phyloP scores from a whole-genome alignment of 2,797 vertebrate genomes.

The Eulemur mongoz region DNA sequence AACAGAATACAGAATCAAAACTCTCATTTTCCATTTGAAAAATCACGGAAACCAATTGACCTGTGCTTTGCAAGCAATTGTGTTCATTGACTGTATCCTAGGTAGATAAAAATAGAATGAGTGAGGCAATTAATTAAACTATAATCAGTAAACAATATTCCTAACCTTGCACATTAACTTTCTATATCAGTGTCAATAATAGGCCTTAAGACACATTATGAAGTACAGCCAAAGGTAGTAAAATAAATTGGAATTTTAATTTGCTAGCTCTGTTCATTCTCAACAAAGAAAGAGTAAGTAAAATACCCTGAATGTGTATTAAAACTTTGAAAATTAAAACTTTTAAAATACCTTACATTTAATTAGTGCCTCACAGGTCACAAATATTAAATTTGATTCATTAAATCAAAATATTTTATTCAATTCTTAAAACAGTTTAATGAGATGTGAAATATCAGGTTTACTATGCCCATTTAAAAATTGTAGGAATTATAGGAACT shows the following conservation, averaged over 20 bases:
- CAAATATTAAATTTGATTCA: neutral
- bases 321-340: neutral
- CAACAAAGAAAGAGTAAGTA: neutral
- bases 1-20: conserved; percentile 46
- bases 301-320: neutral
- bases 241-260: conserved; percentile 35
- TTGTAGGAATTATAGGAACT: neutral
- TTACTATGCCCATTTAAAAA: neutral
- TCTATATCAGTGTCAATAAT: conserved; percentile 11
- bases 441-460: neutral
- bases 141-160: conserved; percentile 44
- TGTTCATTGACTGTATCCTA: neutral
- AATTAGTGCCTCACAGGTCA: conserved; percentile 6
- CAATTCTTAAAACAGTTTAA: neutral
- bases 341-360: neutral
- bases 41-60: conserved; percentile 26
- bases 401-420: conserved; percentile 12
- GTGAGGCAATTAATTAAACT: conserved; percentile 62
- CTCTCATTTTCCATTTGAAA: conserved; percentile 28
- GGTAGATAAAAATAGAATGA: conserved; percentile 30
- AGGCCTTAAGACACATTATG: neutral
- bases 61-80: neutral
- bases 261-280: neutral
- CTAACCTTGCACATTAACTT: conserved; percentile 45
- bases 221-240: conserved; percentile 5